Evolutionary conservation across 2,888 invertebrate genomes (phyloP).

Genomic region (Metalampra italica): DNA sequence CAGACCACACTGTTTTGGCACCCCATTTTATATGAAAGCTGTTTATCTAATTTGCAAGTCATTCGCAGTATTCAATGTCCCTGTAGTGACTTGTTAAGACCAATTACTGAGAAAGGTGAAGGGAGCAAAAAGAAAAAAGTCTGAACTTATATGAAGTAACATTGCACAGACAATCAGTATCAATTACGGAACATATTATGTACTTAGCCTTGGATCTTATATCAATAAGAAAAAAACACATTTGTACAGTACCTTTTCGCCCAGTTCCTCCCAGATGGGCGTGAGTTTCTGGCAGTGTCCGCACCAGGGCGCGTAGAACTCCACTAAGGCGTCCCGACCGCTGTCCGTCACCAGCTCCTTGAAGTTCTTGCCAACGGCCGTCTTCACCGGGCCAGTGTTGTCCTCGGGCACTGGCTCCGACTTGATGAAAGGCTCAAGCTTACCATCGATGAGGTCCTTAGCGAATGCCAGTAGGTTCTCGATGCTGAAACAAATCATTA

Average conservation of each 20-base stretch:
- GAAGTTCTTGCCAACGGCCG: conserved; percentile 98
- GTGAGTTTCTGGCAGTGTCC: conserved; percentile 98
- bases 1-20: too few relatives aligned
- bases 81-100: too few relatives aligned
- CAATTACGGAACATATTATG: too few relatives aligned
- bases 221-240: too few relatives aligned
- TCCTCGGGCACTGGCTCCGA: conserved; percentile 94
- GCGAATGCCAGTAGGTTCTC: conserved; percentile 92
- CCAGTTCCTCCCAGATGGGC: conserved; percentile 96
- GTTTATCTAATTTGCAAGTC: too few relatives aligned
- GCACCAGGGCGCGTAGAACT: conserved; percentile 99
- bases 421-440: conserved; percentile 94
- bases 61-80: too few relatives aligned
- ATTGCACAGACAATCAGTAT: too few relatives aligned
- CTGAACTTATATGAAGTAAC: too few relatives aligned
- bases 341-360: conserved; percentile 95
- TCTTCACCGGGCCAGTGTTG: conserved; percentile 89
- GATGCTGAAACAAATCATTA: conserved; percentile 75
- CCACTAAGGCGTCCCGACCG: conserved; percentile 94
- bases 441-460: conserved; percentile 87
- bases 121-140: too few relatives aligned
- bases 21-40: too few relatives aligned
- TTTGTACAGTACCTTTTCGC: conserved; percentile 88
- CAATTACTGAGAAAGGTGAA: too few relatives aligned
- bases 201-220: too few relatives aligned